A percentile compares a stretch with the other conserved stretches of the same genome.
phyloP scores from a whole-genome alignment of 1,140 invertebrate genomes.

The Apis florea region DNA sequence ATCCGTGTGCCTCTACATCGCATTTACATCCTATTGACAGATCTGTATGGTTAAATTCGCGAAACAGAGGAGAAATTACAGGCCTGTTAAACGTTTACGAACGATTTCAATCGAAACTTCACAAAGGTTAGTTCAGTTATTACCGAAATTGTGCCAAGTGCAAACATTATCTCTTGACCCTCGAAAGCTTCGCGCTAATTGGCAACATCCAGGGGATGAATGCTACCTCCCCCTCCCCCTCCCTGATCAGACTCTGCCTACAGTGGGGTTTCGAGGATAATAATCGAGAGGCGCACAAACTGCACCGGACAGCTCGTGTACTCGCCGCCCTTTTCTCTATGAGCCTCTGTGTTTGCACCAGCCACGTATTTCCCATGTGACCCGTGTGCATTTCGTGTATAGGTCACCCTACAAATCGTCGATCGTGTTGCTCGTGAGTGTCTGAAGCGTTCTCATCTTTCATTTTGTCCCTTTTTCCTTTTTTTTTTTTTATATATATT shows the following conservation, averaged over 20 bases:
- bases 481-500: background rate
- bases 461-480: background rate
- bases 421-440: background rate
- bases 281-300: slow-evolving; percentile 24
- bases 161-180: slow-evolving; percentile 29
- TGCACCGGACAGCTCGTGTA: slow-evolving; percentile 14
- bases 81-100: background rate
- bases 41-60: background rate
- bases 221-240: background rate
- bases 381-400: slow-evolving; percentile 5
- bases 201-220: slow-evolving; percentile 21
- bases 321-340: slow-evolving; percentile 4
- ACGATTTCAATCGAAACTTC: background rate
- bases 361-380: slow-evolving; percentile 26
- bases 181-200: slow-evolving; percentile 12
- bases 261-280: slow-evolving; percentile 8
- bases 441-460: background rate
- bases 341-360: slow-evolving; percentile 1
- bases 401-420: slow-evolving; percentile 19
- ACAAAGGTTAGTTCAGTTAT: slow-evolving; percentile 3
- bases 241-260: background rate
- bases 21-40: background rate
- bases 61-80: background rate
- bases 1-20: background rate
- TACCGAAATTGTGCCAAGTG: slow-evolving; percentile 26